phyloP scores from a whole-genome alignment of 2,888 invertebrate species.

The Nemoura dubitans region DNA sequence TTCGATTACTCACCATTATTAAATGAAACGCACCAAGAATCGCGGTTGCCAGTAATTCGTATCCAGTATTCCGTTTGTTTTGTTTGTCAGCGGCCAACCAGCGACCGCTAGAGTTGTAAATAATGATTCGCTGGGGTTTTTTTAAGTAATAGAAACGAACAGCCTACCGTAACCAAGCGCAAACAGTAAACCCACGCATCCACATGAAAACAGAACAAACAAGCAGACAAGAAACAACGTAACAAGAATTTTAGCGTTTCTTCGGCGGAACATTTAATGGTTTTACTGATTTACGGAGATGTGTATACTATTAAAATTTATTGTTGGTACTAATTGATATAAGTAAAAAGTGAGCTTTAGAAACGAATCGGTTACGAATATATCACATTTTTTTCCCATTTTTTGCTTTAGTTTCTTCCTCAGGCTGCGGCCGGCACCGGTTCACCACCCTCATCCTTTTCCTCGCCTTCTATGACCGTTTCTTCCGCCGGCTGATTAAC shows the following conservation, averaged over 20 bases:
- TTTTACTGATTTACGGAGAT: background rate
- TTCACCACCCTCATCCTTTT: background rate
- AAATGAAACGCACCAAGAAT: too few species aligned
- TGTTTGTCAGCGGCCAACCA: background rate
- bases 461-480: background rate
- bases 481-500: background rate
- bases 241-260: too few species aligned
- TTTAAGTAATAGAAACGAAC: too few species aligned
- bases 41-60: background rate
- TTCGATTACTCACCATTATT: background rate
- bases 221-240: background rate
- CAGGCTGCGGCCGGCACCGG: too few species aligned
- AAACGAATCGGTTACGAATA: background rate
- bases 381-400: background rate
- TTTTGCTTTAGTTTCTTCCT: background rate
- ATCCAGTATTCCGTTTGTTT: background rate
- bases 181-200: background rate
- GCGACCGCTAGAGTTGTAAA: background rate
- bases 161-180: background rate
- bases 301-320: constrained; percentile 7
- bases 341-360: constrained; percentile 12
- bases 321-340: background rate
- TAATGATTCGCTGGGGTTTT: background rate
- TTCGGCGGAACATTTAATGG: too few species aligned
- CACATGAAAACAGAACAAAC: background rate